Evolutionary conservation across 2,113 vertebrate species (phyloP).

Genomic region (Labeo catla): DNA sequence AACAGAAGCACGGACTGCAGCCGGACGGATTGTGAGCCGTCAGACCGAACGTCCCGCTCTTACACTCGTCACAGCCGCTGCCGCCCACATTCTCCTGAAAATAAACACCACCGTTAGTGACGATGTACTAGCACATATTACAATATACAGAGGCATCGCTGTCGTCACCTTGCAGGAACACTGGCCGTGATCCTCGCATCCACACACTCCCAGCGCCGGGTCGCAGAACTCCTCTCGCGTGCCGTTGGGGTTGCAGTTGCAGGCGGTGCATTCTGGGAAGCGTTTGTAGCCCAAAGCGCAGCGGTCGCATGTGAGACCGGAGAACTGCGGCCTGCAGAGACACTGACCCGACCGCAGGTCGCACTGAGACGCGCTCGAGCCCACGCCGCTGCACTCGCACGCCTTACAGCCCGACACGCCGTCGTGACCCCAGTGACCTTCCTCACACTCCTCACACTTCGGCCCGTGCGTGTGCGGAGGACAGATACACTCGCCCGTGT

Average conservation of each 20-base stretch:
- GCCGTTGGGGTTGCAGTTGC: constrained; percentile 84
- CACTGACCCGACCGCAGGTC: constrained; percentile 80
- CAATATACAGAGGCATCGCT: not conserved
- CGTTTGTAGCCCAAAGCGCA: constrained; percentile 84
- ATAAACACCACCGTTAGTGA: not conserved
- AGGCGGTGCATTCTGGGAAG: constrained; percentile 85
- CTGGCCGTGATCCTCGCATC: constrained; percentile 77
- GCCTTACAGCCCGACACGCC: constrained; percentile 83
- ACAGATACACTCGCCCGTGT: constrained; percentile 86
- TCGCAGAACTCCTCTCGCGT: constrained; percentile 79
- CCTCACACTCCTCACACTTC: constrained; percentile 83
- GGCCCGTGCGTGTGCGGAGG: constrained; percentile 83
- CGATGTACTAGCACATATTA: not conserved
- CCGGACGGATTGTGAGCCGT: constrained; percentile 72
- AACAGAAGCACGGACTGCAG: constrained; percentile 90
- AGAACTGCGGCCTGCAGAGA: constrained; percentile 78
- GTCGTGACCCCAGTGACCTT: constrained; percentile 84
- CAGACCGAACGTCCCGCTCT: constrained; percentile 82
- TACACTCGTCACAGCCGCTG: constrained; percentile 84
- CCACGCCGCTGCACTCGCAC: constrained; percentile 82
- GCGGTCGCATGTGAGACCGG: constrained; percentile 76
- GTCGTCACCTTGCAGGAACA: constrained; percentile 90
- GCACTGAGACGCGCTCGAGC: constrained; percentile 79
- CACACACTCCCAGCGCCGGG: constrained; percentile 75
- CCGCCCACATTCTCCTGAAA: constrained; percentile 86